Percentiles rank a stretch among this genome's conserved stretches.
Evolutionary conservation across 1,140 invertebrate species (phyloP).

Genomic region (Idris sp.): DNA sequence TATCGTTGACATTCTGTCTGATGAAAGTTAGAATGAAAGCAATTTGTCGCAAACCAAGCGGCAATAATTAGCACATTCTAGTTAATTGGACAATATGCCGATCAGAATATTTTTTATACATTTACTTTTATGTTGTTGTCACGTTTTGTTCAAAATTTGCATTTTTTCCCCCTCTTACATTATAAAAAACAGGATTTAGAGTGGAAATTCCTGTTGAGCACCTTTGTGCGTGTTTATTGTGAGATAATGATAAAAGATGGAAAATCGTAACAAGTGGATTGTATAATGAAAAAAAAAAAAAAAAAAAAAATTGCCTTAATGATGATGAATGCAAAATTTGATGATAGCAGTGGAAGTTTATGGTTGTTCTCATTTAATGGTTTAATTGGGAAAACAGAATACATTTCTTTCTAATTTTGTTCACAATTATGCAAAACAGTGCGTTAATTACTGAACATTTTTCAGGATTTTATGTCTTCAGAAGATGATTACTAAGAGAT

Average conservation of each 20-base stretch:
- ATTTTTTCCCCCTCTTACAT: no score
- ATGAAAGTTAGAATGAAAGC: slow-evolving; percentile 52
- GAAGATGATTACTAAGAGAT: no score
- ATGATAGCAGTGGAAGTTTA: background rate
- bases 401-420: no score
- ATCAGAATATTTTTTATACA: slow-evolving; percentile 12
- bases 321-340: slow-evolving; percentile 7
- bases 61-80: slow-evolving; percentile 30
- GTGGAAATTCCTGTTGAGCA: background rate
- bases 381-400: slow-evolving; percentile 4
- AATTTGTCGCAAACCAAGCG: slow-evolving; percentile 18
- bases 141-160: no score
- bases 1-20: slow-evolving; percentile 4
- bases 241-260: slow-evolving; percentile 5
- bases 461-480: no score
- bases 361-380: slow-evolving; percentile 8
- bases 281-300: slow-evolving; percentile 22
- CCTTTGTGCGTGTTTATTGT: slow-evolving; percentile 9
- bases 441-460: no score
- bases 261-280: slow-evolving; percentile 15
- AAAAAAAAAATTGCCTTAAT: slow-evolving; percentile 23
- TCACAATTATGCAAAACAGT: no score
- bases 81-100: slow-evolving; percentile 25
- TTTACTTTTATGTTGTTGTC: background rate
- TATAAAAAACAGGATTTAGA: background rate